Evolutionary conservation across 2,113 vertebrate species (phyloP).

Genomic region (Urocynchramus pylzowi): DNA sequence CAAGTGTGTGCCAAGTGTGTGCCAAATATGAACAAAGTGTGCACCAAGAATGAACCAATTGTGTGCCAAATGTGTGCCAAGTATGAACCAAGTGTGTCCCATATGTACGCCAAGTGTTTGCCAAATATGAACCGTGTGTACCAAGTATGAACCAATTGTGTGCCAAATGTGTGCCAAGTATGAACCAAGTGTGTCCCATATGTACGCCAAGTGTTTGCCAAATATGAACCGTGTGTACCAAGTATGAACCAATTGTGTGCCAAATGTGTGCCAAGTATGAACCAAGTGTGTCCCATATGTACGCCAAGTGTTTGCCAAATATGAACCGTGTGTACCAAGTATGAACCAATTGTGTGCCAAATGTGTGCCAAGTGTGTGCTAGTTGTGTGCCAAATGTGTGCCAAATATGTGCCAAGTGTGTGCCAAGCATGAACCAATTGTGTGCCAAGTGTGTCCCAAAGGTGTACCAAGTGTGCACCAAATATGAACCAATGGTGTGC

Average conservation of each 20-base stretch:
- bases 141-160: rapidly evolving
- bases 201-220: rapidly evolving
- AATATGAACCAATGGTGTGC: rapidly evolving
- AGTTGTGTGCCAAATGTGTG: rapidly evolving
- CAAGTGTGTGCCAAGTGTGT: rapidly evolving
- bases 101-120: too few species aligned
- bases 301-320: rapidly evolving
- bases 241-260: rapidly evolving
- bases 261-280: rapidly evolving
- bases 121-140: too few species aligned
- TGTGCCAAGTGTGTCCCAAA: not conserved
- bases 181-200: rapidly evolving
- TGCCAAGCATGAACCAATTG: not conserved
- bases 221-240: rapidly evolving
- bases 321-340: rapidly evolving
- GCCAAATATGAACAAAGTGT: not conserved
- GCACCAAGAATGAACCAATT: not conserved
- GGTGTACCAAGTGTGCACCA: not conserved
- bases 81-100: rapidly evolving
- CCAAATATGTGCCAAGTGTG: too few species aligned
- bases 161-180: rapidly evolving
- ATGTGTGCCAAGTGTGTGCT: rapidly evolving
- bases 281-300: rapidly evolving
- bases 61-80: rapidly evolving
- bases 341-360: not conserved